Percentiles rank a stretch among this genome's conserved stretches.
Evolutionary conservation across 2,888 invertebrate genomes (phyloP).

Genomic region (Coremacera marginata): DNA sequence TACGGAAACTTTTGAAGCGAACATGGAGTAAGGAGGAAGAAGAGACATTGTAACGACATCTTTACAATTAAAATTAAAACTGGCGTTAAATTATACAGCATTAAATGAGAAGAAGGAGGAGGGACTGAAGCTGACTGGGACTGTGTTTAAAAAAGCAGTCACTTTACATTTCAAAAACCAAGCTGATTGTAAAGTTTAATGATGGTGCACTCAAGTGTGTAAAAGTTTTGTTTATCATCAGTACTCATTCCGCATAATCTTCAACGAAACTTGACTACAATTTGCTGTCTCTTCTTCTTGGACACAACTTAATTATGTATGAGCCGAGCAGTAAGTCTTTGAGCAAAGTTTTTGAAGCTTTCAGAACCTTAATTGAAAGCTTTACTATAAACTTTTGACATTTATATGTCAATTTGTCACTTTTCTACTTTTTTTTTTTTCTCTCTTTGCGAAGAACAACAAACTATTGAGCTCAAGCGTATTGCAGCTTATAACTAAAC

Average conservation of each 20-base stretch:
- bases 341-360: slow-evolving; percentile 22
- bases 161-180: neutral
- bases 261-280: neutral
- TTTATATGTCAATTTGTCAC: slow-evolving; percentile 34
- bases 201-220: slow-evolving; percentile 37
- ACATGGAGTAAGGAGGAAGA: neutral
- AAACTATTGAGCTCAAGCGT: neutral
- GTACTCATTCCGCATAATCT: neutral
- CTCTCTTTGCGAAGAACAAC: neutral
- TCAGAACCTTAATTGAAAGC: slow-evolving; percentile 28
- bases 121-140: neutral
- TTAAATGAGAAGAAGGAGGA: slow-evolving; percentile 46
- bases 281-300: neutral
- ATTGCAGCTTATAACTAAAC: neutral
- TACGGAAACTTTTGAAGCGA: neutral
- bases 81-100: slow-evolving; percentile 66
- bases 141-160: neutral
- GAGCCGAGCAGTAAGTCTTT: neutral
- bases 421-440: neutral
- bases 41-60: slow-evolving; percentile 59
- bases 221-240: slow-evolving; percentile 38
- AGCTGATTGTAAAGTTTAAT: slow-evolving; percentile 36
- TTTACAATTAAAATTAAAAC: slow-evolving; percentile 66
- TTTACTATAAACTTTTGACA: slow-evolving; percentile 29
- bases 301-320: slow-evolving; percentile 31